Percentiles rank a stretch among this genome's conserved stretches.
These are phyloP conservation scores for Chelonia mydas DNA, from an alignment of 2,797 vertebrate species.

Conservation along the genomic window DNA sequence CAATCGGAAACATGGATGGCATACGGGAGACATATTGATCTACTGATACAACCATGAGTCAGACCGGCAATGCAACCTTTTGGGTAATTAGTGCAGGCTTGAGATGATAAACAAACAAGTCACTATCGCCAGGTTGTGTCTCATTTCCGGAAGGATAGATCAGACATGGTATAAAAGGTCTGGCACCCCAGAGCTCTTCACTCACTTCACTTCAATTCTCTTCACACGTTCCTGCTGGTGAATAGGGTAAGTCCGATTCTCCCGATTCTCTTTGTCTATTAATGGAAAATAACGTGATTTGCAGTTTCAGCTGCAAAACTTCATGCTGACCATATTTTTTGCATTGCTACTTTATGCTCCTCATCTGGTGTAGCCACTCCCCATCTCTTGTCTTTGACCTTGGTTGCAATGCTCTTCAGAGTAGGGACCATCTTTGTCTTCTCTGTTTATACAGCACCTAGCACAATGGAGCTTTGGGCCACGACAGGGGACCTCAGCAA, in stretches of 20 bases:
- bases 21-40: too few species aligned
- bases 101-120: too few species aligned
- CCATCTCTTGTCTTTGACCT: neutral
- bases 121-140: too few species aligned
- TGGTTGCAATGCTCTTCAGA: neutral
- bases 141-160: too few species aligned
- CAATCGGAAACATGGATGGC: too few species aligned
- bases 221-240: neutral
- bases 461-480: neutral
- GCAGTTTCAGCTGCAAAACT: neutral
- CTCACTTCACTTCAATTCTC: rapidly evolving
- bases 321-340: neutral
- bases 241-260: neutral
- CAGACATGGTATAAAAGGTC: too few species aligned
- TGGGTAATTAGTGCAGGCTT: too few species aligned
- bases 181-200: rapidly evolving
- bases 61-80: too few species aligned
- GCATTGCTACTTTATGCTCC: neutral
- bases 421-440: neutral
- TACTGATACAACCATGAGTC: too few species aligned
- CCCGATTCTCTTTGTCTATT: neutral
- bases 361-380: neutral
- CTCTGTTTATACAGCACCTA: too few species aligned
- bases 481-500: neutral
- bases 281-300: neutral